Evolutionary conservation across 2,888 invertebrate species (phyloP), one percentile per base, ranked within the genome.

Genomic region (Drosophila testacea): DNA sequence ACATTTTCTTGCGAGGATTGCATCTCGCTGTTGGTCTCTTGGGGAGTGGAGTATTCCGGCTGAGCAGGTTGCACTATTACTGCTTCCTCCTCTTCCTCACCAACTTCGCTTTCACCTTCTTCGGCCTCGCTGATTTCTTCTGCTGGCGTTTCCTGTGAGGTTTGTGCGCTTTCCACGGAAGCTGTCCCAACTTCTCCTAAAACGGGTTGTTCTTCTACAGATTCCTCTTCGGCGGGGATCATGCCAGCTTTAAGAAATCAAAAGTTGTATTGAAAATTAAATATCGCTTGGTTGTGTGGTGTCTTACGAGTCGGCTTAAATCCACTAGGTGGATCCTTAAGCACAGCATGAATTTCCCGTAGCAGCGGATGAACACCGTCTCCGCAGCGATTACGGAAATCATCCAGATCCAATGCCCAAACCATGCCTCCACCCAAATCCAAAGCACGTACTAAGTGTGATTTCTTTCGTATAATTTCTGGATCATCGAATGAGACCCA

Each of bases 401-500:
- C 97, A 81, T 98, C 97, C 78, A 97, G 94, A 93, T 97, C 97
- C 38, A 97, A 93, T 0, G 97, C 97, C 97, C 97, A 97, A 46
- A 97, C 95, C 97, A 97, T 97, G 16, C 96, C 97, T 65, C 97
- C 97, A 11, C 96, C 97, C 16, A 98, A 94, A 71, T 95, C 94
- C 92, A 96, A 93, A 11, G 95, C 94, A 70, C 96, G 94, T 38
- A 97, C 95, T 84, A 95, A 95, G 83, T 96, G 95, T 0, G 97
- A 95, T 93, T 98, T 98, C 74, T 94, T 94, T 70, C 94, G 94
- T 46, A 98, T 95, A 93, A 96, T 97, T 36, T 95, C 95, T 7
- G 94, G 93, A 89, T 98, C 97, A 90, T 98, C 98, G 86, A 94
- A 98, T 2, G 97, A 96, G 22, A 98, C 97, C 98, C 98, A 98